These are phyloP conservation scores for Drosophila nigricruria DNA, from an alignment of 2,888 invertebrate species.

Conservation along the genomic window DNA sequence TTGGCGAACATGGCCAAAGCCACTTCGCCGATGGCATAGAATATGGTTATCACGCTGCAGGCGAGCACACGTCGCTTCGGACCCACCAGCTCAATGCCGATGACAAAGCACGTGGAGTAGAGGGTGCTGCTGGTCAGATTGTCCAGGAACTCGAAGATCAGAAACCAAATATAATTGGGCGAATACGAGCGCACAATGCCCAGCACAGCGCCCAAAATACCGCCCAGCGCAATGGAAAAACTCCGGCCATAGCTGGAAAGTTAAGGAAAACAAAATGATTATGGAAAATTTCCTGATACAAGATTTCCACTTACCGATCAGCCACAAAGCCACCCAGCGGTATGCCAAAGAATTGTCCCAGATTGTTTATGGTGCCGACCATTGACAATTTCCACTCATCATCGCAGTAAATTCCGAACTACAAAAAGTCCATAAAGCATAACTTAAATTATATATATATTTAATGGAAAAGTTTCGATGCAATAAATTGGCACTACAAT, in stretches of 20 bases:
- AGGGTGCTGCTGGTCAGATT: conserved; percentile 89
- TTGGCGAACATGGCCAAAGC: conserved; percentile 89
- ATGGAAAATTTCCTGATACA: neutral
- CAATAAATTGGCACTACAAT: conserved; percentile 31
- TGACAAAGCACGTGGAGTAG: conserved; percentile 90
- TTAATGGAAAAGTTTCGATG: conserved; percentile 36
- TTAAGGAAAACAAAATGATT: neutral
- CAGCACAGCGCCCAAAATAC: conserved; percentile 87
- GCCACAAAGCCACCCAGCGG: conserved; percentile 88
- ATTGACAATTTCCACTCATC: conserved; percentile 90
- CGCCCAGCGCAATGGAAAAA: conserved; percentile 87
- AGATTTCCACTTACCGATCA: conserved; percentile 87
- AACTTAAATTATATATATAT: neutral
- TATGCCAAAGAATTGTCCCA: conserved; percentile 91
- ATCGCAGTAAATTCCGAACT: conserved; percentile 82
- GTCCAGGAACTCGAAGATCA: conserved; percentile 90
- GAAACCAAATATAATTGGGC: conserved; percentile 89
- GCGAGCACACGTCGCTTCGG: conserved; percentile 90
- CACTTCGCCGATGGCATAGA: conserved; percentile 90
- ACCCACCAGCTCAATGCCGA: conserved; percentile 92
- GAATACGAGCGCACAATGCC: conserved; percentile 90
- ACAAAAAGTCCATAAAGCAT: conserved; percentile 22
- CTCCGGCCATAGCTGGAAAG: conserved; percentile 87
- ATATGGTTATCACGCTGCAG: conserved; percentile 89
- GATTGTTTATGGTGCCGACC: conserved; percentile 90